Conservation (phyloP, 2,888 invertebrate genomes). For the Stenodera caucasica region DNA sequence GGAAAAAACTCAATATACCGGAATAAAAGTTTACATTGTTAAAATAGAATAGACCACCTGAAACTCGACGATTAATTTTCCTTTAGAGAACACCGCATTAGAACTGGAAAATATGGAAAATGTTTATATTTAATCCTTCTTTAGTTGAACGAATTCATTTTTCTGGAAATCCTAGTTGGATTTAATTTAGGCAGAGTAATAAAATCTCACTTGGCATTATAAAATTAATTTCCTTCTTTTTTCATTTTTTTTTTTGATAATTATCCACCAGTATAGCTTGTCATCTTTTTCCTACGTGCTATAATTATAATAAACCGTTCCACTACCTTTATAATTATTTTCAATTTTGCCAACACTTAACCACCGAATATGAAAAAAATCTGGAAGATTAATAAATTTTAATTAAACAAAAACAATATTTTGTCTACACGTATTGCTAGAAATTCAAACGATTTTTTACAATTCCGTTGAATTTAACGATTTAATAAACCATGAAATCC, state of each 20-base stretch:
- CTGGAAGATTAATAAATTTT: constrained; percentile 15
- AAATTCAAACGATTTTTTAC: too few relatives aligned
- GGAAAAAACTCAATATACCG: too few relatives aligned
- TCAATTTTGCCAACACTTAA: constrained; percentile 15
- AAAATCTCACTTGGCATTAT: not conserved
- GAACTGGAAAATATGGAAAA: not conserved
- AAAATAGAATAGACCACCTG: too few relatives aligned
- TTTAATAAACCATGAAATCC: constrained; percentile 22
- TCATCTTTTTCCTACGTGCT: not conserved
- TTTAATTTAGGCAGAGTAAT: not conserved
- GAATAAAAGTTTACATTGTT: too few relatives aligned
- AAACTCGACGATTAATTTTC: too few relatives aligned
- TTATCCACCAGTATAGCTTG: not conserved
- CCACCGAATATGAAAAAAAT: not conserved
- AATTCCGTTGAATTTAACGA: too few relatives aligned
- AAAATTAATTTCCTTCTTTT: not conserved
- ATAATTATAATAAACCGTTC: not conserved
- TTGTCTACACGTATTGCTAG: too few relatives aligned
- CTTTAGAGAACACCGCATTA: not conserved
- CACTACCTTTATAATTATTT: constrained; percentile 12
- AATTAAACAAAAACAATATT: constrained; percentile 17
- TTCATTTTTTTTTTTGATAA: not conserved
- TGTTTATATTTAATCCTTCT: not conserved
- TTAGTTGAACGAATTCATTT: not conserved
- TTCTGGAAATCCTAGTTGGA: not conserved